Evolutionary conservation across 2,113 vertebrate species (phyloP).

Genomic region (Elanus axillaris): DNA sequence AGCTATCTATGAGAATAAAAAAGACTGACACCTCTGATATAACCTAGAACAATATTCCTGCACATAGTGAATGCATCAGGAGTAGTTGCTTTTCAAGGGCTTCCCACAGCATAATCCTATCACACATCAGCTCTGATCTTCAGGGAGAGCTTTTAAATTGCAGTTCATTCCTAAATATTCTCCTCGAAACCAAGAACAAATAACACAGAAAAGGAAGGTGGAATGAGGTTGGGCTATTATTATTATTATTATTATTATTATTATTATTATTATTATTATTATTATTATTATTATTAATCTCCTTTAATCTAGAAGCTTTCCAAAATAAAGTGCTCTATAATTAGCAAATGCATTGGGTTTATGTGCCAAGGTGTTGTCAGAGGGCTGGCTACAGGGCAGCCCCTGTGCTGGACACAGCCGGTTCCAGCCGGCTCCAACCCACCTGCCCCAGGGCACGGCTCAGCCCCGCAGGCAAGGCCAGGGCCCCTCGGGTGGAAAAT

Average conservation of each 20-base stretch:
- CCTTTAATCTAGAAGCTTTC: neutral
- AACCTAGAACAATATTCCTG: neutral
- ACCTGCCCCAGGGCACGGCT: fast-evolving
- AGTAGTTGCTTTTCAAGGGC: neutral
- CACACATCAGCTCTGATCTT: neutral
- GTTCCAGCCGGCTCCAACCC: fast-evolving
- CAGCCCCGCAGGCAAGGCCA: too few relatives aligned
- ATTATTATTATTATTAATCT: too few relatives aligned
- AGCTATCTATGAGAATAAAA: neutral
- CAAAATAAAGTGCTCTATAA: neutral
- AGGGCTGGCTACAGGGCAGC: fast-evolving
- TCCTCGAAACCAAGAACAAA: neutral
- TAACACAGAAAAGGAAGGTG: neutral
- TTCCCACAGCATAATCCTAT: neutral
- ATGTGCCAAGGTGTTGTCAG: neutral
- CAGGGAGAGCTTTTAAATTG: neutral
- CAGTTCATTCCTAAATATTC: neutral
- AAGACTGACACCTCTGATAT: neutral
- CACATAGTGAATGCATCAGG: neutral
- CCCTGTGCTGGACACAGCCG: fast-evolving
- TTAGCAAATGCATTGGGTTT: neutral
- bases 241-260: too few relatives aligned
- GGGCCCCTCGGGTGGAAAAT: too few relatives aligned
- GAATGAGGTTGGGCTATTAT: neutral
- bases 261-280: fast-evolving